phyloP scores from a whole-genome alignment of 2,797 vertebrate genomes.

The Catharus ustulatus region DNA sequence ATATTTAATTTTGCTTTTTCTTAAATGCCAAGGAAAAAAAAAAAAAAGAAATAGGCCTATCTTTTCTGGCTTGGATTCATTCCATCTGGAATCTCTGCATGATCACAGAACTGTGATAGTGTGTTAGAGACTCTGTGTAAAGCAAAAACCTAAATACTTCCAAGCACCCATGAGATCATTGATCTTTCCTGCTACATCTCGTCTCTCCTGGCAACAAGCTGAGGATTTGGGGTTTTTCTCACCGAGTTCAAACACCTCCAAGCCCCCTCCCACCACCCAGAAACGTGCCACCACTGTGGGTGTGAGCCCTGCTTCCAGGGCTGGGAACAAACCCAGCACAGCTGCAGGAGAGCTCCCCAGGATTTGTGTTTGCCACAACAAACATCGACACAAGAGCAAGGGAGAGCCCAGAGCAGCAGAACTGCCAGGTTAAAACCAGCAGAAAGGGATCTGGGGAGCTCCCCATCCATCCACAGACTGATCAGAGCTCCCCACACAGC shows the following conservation, averaged over 20 bases:
- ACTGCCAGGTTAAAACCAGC: neutral
- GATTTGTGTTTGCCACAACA: neutral
- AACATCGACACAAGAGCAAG: neutral
- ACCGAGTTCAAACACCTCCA: neutral
- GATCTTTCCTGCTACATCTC: neutral
- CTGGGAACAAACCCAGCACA: neutral
- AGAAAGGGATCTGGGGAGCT: neutral
- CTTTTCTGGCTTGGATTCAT: constrained; percentile 9
- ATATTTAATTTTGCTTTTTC: neutral
- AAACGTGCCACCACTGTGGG: neutral
- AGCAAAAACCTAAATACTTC: neutral
- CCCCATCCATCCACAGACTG: neutral
- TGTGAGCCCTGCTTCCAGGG: neutral
- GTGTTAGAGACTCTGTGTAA: neutral
- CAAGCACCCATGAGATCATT: neutral
- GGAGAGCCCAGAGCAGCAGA: neutral
- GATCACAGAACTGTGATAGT: neutral
- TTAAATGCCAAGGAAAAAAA: neutral
- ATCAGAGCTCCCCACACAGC: neutral
- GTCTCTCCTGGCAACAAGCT: constrained; percentile 23
- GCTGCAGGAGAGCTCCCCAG: constrained; percentile 1
- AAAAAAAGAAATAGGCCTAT: neutral
- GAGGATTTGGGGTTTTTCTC: constrained; percentile 5
- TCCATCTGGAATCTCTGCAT: neutral
- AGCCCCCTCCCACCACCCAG: neutral